Evolutionary conservation across 1,140 invertebrate species (phyloP), one percentile per base, ranked within the genome.

Genomic region (Zaprionus inermis): DNA sequence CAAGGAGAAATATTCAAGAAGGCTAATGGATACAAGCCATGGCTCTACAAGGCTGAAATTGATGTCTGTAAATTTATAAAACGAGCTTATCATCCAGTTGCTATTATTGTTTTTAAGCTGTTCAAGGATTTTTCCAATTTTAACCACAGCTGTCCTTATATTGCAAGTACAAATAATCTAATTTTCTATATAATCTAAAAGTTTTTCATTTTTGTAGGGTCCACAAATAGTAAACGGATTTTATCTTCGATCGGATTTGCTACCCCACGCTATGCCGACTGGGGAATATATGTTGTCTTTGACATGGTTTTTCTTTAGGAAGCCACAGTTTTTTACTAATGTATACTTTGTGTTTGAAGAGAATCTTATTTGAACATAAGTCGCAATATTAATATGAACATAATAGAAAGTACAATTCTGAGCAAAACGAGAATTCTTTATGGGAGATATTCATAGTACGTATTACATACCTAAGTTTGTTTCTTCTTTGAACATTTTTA

Each of bases 91-190:
- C 34, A 56, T 18, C 71, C 71, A 2, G 0, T 68, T 12, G 57
- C 46, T 0, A 68, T 54, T 20, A 1, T 73, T 3, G 12, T 73
- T 2, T 73, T 18, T n/a, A 61, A 38, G 5, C 38, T 73, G 2
- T 46, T 69, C 12, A 74, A 52, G 11, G 58, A 74, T 0, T 69
- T 44, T 11, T 20, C 38, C 0, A 74, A 69, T 9, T 7, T 69
- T 1, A 74, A 69, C 16, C 72, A 69, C 18, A 38, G 52, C 16
- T 74, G 72, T 14, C 72, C 72, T 5, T 74, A 34, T 18, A 9
- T 24, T 34, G 72, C 56, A 32, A 74, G 66, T 63, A 28, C 3
- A 28, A 28, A 28, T 28, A n/a, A n/a, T 22, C 30, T 52, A 22
- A 3, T 5, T 3, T 24, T 22, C 34, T 10, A 14, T 49, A 41